Percentiles rank a stretch among this genome's conserved stretches.
Evolutionary conservation across 2,888 invertebrate species (phyloP).

Genomic region (Drosophila diplacantha): DNA sequence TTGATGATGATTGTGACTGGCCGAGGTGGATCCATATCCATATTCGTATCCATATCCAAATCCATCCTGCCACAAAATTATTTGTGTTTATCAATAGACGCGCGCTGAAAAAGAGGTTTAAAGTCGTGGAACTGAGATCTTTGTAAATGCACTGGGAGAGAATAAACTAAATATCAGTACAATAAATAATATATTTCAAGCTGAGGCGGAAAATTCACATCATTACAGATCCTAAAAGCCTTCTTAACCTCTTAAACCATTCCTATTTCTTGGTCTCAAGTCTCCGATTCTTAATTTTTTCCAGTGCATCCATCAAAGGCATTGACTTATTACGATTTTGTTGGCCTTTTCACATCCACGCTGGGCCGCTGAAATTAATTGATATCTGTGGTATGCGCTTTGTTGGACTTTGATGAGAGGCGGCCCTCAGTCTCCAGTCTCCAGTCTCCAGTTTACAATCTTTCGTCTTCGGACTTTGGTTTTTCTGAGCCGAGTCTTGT

Average conservation of each 20-base stretch:
- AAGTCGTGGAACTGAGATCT: conserved; percentile 31
- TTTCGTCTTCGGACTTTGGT: conserved; percentile 1
- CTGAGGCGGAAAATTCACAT: too few relatives aligned
- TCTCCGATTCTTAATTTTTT: background rate
- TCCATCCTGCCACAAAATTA: conserved; percentile 48
- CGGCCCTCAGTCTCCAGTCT: conserved; percentile 17
- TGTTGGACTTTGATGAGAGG: conserved; percentile 49
- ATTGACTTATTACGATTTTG: conserved; percentile 71
- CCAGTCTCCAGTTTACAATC: conserved; percentile 14
- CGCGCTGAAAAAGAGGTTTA: conserved; percentile 31
- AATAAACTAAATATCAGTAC: background rate
- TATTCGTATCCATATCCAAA: conserved; percentile 2
- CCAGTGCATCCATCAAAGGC: conserved; percentile 40
- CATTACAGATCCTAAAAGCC: too few relatives aligned
- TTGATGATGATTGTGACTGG: conserved; percentile 71
- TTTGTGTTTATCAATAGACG: conserved; percentile 71
- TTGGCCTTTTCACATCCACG: conserved; percentile 66
- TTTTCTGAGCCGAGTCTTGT: conserved; percentile 21
- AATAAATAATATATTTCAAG: background rate
- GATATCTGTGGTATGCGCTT: conserved; percentile 71
- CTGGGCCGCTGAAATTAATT: conserved; percentile 62
- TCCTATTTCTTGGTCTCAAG: background rate
- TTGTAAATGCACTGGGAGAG: conserved; percentile 10
- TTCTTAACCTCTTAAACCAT: fast-evolving
- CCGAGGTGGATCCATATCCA: conserved; percentile 24